Percentiles rank a stretch among this genome's conserved stretches.
Conservation (phyloP, 2,888 invertebrate genomes). For the Lasioglossum zephyrum region DNA sequence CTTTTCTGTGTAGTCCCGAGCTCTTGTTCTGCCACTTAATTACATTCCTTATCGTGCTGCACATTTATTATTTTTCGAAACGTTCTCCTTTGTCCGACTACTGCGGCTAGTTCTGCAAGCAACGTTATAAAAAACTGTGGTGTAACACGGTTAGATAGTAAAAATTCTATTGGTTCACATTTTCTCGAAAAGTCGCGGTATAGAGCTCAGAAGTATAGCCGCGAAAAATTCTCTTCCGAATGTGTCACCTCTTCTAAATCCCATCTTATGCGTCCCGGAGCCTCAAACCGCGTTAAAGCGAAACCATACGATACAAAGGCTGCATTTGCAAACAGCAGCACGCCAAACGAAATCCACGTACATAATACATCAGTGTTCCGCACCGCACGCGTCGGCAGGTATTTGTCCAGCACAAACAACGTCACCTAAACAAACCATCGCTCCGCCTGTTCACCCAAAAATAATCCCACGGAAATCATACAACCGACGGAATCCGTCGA, state of each 20-base stretch:
- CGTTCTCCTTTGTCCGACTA: neutral
- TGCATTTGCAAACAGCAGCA: neutral
- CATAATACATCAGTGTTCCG: neutral
- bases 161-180: neutral
- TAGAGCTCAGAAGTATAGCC: neutral
- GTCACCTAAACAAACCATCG: neutral
- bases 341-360: neutral
- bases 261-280: neutral
- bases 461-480: neutral
- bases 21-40: neutral
- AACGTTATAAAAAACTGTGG: neutral
- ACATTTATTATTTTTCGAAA: neutral
- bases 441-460: neutral
- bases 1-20: neutral
- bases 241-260: neutral
- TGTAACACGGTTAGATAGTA: neutral
- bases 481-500: neutral
- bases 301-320: neutral
- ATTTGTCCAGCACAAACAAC: constrained; percentile 3
- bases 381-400: neutral
- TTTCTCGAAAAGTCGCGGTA: neutral
- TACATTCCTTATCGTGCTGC: neutral
- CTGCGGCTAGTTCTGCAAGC: neutral
- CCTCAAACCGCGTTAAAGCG: neutral
- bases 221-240: neutral